These are phyloP conservation scores for Idaea aversata DNA, from an alignment of 2,888 invertebrate species.

Conservation along the genomic window DNA sequence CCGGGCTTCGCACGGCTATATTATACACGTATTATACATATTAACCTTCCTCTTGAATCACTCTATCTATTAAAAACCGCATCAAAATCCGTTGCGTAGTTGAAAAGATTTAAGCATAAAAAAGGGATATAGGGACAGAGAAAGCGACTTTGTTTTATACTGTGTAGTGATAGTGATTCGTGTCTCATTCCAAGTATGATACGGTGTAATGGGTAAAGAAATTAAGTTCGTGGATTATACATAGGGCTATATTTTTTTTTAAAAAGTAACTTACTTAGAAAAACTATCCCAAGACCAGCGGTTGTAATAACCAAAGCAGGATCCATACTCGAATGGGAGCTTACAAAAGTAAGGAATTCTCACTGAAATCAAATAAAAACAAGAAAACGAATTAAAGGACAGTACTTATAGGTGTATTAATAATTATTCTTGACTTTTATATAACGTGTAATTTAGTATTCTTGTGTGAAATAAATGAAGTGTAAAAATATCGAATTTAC, in stretches of 20 bases:
- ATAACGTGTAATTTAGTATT: conserved; percentile 9
- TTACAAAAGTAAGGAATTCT: conserved; percentile 51
- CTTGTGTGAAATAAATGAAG: not conserved
- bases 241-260: not conserved
- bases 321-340: conserved; percentile 57
- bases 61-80: no score
- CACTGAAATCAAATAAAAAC: conserved; percentile 35
- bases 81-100: no score
- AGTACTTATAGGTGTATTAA: not conserved
- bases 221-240: not conserved
- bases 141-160: no score
- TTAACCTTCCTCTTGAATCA: no score
- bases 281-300: conserved; percentile 56
- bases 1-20: no score
- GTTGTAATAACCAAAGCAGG: conserved; percentile 60
- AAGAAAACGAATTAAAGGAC: not conserved
- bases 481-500: not conserved
- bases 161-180: no score
- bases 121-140: no score
- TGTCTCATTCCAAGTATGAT: no score
- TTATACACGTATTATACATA: no score
- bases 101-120: no score
- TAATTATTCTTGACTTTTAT: not conserved
- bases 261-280: conserved; percentile 43
- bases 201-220: not conserved